A percentile compares a stretch with the other conserved stretches of the same genome.
phyloP scores from a whole-genome alignment of 2,113 vertebrate species.

The Ahaetulla prasina region DNA sequence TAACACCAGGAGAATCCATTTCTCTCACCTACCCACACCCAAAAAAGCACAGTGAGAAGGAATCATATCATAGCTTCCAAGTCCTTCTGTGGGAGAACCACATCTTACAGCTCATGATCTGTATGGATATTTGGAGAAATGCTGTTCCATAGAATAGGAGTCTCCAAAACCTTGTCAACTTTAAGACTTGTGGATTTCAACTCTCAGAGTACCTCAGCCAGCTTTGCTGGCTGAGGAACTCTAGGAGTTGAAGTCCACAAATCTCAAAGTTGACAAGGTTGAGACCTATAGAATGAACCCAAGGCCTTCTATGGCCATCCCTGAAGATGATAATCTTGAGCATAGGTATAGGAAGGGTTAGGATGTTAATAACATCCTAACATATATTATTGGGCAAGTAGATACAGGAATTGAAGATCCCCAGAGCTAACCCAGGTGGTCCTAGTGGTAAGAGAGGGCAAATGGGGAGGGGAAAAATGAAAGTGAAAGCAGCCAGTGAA shows the following conservation, averaged over 20 bases:
- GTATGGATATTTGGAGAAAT: neutral
- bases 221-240: no score
- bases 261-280: no score
- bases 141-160: no score
- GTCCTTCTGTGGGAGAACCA: neutral
- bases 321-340: neutral
- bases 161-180: no score
- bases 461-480: neutral
- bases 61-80: neutral
- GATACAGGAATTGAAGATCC: neutral
- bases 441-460: neutral
- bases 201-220: no score
- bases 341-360: neutral
- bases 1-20: neutral
- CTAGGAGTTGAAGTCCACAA: no score
- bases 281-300: no score
- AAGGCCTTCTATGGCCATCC: neutral
- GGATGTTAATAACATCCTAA: no score
- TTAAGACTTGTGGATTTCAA: no score
- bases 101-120: no score
- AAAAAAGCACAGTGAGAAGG: neutral
- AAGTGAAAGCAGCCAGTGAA: neutral
- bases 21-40: rapidly evolving
- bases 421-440: neutral
- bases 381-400: neutral